These are phyloP conservation scores for Nannospalax galili DNA, from an alignment of 2,113 vertebrate species.

Conservation along the genomic window DNA sequence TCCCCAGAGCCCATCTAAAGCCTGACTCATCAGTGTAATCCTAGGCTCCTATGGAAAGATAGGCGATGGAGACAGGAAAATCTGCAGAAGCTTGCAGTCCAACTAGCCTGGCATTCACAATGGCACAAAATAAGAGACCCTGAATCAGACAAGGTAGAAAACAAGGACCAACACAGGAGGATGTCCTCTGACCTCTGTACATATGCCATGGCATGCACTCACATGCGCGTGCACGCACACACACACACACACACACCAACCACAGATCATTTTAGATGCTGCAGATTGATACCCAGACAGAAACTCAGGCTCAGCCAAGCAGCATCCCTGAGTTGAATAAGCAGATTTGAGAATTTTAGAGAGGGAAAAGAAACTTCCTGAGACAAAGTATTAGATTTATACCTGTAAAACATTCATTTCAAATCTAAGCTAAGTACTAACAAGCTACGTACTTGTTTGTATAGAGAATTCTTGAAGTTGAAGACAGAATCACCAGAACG, in stretches of 20 bases:
- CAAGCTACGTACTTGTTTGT: not conserved
- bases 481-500: not conserved
- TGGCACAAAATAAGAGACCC: no score
- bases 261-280: not conserved
- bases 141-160: no score
- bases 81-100: no score
- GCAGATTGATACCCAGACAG: not conserved
- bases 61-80: no score
- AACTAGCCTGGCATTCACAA: no score
- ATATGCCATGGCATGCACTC: no score
- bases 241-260: not conserved
- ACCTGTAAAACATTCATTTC: not conserved
- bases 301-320: not conserved
- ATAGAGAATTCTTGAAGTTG: not conserved
- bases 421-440: not conserved
- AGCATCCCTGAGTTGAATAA: not conserved
- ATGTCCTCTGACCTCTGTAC: no score
- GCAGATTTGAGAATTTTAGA: not conserved
- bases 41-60: no score
- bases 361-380: not conserved
- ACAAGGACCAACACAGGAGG: no score
- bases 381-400: not conserved
- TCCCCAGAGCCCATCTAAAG: no score
- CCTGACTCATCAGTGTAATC: no score
- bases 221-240: not conserved